These are phyloP conservation scores for Hemibagrus wyckioides DNA, from an alignment of 2,113 vertebrate species.

Conservation along the genomic window DNA sequence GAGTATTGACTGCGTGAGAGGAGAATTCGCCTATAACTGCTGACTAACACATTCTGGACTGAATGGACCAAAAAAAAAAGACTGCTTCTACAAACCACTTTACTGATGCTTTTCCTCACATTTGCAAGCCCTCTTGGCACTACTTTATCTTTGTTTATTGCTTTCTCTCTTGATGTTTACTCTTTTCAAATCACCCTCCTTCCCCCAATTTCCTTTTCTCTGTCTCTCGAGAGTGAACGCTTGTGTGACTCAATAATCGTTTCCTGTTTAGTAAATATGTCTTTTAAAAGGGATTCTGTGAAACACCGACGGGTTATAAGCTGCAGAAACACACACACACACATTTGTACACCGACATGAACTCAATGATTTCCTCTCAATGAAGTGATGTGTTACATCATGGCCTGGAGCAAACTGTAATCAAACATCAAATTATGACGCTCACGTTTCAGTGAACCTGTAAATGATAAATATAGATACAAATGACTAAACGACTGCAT, in stretches of 20 bases:
- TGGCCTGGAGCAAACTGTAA: no score
- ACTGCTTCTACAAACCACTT: background rate
- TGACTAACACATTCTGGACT: background rate
- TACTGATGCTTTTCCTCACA: constrained; percentile 5
- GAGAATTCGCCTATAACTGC: background rate
- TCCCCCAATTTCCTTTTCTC: background rate
- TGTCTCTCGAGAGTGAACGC: constrained; percentile 5
- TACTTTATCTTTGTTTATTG: constrained; percentile 8
- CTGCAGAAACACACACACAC: background rate
- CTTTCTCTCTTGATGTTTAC: background rate
- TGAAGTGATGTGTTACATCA: constrained; percentile 1
- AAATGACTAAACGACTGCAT: background rate
- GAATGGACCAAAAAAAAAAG: background rate
- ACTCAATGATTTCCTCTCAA: background rate
- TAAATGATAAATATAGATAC: background rate
- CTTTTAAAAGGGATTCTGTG: constrained; percentile 13
- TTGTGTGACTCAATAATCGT: constrained; percentile 32
- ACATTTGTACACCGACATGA: background rate
- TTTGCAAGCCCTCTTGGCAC: background rate
- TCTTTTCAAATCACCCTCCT: background rate
- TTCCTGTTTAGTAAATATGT: constrained; percentile 44
- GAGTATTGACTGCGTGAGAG: background rate
- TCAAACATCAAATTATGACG: background rate
- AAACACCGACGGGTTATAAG: constrained; percentile 9
- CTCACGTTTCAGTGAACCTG: background rate